phyloP scores from a whole-genome alignment of 2,113 vertebrate species.

The Scartelaos histophorus region DNA sequence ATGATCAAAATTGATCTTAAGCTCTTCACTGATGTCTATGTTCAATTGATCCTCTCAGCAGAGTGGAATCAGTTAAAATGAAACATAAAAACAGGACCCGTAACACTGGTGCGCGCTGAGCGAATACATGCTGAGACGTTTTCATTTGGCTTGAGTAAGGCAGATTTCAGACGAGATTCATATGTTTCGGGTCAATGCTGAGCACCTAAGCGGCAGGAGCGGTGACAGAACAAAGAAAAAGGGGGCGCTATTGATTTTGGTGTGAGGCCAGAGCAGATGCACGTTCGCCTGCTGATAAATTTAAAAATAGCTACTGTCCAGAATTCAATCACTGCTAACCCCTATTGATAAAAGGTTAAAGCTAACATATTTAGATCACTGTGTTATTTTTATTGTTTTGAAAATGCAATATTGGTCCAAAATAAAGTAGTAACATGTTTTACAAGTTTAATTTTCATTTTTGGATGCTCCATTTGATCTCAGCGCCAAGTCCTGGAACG shows the following conservation, averaged over 20 bases:
- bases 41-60: conserved; percentile 22
- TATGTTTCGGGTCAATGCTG: conserved; percentile 16
- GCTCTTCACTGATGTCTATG: conserved; percentile 23
- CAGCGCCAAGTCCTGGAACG: too few species aligned
- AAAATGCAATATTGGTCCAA: too few species aligned
- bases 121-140: conserved; percentile 2
- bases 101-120: not conserved
- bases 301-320: not conserved
- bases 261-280: not conserved
- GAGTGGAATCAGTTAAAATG: conserved; percentile 30
- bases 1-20: conserved; percentile 35
- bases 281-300: not conserved
- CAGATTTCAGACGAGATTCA: not conserved
- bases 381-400: too few species aligned
- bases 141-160: not conserved
- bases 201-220: conserved; percentile 1
- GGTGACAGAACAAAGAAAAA: conserved; percentile 15
- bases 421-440: too few species aligned
- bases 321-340: not conserved
- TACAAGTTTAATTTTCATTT: too few species aligned
- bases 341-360: not conserved
- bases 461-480: too few species aligned
- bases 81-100: conserved; percentile 25
- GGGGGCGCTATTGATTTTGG: not conserved
- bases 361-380: too few species aligned